Conservation (phyloP, 2,888 invertebrate genomes). For the Synanthedon tipuliformis region DNA sequence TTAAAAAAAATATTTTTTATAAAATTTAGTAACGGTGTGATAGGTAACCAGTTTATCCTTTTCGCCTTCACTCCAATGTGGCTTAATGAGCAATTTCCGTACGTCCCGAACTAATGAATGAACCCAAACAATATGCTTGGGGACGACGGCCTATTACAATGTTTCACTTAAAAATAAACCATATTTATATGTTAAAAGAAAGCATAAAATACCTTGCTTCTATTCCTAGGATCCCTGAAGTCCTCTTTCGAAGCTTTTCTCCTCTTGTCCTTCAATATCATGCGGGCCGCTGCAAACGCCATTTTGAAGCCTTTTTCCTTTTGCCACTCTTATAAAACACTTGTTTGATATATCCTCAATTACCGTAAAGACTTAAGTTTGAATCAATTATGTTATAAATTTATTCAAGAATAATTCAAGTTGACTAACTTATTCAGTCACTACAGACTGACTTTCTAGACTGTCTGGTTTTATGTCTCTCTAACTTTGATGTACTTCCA, state of each 20-base stretch:
- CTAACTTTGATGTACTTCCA: no score
- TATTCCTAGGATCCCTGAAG: conserved; percentile 77
- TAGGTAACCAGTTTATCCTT: conserved; percentile 13
- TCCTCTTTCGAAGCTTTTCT: conserved; percentile 86
- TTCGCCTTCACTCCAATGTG: conserved; percentile 14
- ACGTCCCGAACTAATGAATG: conserved; percentile 37
- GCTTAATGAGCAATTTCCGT: conserved; percentile 58
- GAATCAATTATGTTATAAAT: no score
- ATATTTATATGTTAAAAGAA: conserved; percentile 3
- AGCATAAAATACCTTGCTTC: conserved; percentile 78
- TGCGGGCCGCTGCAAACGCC: conserved; percentile 87
- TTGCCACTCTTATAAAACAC: conserved; percentile 17
- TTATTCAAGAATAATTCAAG: no score
- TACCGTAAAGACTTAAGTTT: no score
- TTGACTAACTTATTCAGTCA: no score
- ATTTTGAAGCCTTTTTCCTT: conserved; percentile 55
- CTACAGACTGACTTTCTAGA: no score
- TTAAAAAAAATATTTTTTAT: no score
- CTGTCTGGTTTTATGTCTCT: no score
- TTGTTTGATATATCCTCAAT: no score
- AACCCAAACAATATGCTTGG: conserved; percentile 12
- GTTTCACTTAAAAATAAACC: neutral
- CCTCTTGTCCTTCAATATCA: conserved; percentile 86
- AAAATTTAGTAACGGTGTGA: conserved; percentile 18
- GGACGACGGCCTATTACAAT: neutral